Base-by-base conservation (phyloP, 2,113 vertebrate species). In the Oncorhynchus nerka region DNA sequence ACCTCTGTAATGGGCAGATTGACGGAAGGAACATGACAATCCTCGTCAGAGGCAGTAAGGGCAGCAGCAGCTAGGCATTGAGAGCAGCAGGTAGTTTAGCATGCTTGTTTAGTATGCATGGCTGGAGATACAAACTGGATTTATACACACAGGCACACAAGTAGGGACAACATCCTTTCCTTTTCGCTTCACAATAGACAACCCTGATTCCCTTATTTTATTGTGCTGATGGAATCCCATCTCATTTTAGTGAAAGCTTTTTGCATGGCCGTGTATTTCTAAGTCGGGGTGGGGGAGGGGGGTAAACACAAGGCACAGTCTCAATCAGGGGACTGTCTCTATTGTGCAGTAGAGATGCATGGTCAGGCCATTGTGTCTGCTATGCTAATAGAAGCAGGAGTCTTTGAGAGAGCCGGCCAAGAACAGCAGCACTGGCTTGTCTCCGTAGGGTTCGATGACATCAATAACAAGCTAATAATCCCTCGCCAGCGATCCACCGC, bases 381-480 rank as follows among this genome's bases (percentile, higher is more conserved):
- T 88, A 88, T 89, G 85, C 82, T 88, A 89, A 82, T 88, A 81
- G 83, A 89, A 15, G 75, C 78, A 86, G 87, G 69, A 59, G 74
- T 81, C 81, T 87, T 78, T 84, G 71, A 86, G 81, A 81, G 77
- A 73, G 73, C 82, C 78, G 73, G 67, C 51, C 71, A 84, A 77
- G 61, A 75, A 45, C 39, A 45, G 77, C 79, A 81, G 24, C 11
- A 71, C 26, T 70, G 77, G 66, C 68, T 81, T 16, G 0, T 69
- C 55, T 55, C 64, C 34, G 48, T 73, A 89, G 85, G 85, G 90
- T 92, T 92, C 85, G 79, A 90, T 90, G 88, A 45, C 92, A 92
- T 90, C 90, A 93, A 91, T 92, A 91, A 90, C 86, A 88, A 87
- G 86, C 88, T 90, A 90, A 91, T 91, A 91, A 91, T 88, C 87